Conservation (phyloP, 1,140 invertebrate genomes). For the Ericerus pela region DNA sequence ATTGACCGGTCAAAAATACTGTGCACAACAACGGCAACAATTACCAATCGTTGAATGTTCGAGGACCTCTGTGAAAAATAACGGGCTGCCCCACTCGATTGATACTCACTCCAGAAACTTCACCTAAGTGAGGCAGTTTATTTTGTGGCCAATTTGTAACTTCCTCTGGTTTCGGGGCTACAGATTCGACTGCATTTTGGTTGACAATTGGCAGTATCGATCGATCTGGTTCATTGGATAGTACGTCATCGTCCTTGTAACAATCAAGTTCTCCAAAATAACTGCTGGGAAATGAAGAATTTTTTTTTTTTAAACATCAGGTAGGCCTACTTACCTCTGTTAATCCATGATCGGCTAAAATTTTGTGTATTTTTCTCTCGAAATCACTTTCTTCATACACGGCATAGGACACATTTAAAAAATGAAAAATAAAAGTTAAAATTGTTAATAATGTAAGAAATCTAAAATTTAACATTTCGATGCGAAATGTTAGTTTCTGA, state of each 20-base stretch:
- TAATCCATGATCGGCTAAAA: background rate
- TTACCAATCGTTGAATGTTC: slow-evolving; percentile 68
- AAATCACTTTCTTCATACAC: background rate
- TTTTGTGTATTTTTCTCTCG: background rate
- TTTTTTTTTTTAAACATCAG: too few species aligned
- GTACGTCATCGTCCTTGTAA: slow-evolving; percentile 1
- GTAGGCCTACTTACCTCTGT: background rate
- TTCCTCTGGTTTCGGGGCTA: slow-evolving; percentile 9
- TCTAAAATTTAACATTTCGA: too few species aligned
- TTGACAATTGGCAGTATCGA: too few species aligned
- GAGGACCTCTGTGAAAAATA: slow-evolving; percentile 71
- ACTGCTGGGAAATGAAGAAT: too few species aligned
- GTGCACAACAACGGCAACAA: too few species aligned
- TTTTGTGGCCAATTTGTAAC: slow-evolving; percentile 17
- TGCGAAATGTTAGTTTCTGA: too few species aligned
- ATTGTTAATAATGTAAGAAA: too few species aligned
- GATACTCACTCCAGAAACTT: slow-evolving; percentile 69
- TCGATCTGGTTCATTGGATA: background rate
- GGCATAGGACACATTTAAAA: background rate
- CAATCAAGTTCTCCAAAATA: too few species aligned
- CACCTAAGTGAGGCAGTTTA: slow-evolving; percentile 35
- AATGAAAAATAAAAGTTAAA: too few species aligned
- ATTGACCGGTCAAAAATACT: too few species aligned
- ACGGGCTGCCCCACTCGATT: slow-evolving; percentile 65
- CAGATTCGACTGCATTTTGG: too few species aligned